Percentiles rank a stretch among this genome's conserved stretches.
These are phyloP conservation scores for Dromaius novaehollandiae DNA, from an alignment of 2,113 vertebrate genomes.

Conservation along the genomic window DNA sequence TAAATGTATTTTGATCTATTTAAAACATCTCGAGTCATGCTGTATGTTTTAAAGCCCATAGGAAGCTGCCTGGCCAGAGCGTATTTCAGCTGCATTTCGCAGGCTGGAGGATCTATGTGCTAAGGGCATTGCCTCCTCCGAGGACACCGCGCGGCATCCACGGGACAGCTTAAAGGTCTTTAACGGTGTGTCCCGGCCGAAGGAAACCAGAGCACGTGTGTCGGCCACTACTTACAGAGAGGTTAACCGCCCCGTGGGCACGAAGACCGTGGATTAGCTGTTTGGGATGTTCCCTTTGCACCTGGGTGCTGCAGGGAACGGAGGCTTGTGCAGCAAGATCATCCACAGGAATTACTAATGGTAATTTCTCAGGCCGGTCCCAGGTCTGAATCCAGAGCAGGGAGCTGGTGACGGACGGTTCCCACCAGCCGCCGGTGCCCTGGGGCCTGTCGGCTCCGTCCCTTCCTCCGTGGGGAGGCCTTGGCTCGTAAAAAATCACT, in stretches of 20 bases:
- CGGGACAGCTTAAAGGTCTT: slow-evolving; percentile 3
- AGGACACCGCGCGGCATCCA: rapidly evolving
- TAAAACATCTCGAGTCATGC: slow-evolving; percentile 55
- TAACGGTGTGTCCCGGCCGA: neutral
- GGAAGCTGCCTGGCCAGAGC: neutral
- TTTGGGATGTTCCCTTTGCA: slow-evolving; percentile 13
- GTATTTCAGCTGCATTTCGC: neutral
- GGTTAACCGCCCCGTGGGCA: neutral
- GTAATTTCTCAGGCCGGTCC: neutral
- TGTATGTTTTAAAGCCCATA: slow-evolving; percentile 51
- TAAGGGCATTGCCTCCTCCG: neutral
- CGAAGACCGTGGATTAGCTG: neutral
- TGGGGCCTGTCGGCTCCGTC: neutral
- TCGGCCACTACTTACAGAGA: neutral
- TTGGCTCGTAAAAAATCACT: neutral
- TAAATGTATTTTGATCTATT: slow-evolving; percentile 80
- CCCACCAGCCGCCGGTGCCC: neutral
- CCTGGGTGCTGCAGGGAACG: neutral
- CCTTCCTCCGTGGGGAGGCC: neutral
- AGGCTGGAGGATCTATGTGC: neutral
- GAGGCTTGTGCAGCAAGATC: rapidly evolving
- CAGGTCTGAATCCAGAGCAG: rapidly evolving
- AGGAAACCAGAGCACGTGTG: neutral
- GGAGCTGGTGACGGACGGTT: rapidly evolving
- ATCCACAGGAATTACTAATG: neutral